A percentile compares a stretch with the other conserved stretches of the same genome.
Conservation (phyloP, 2,113 vertebrate species). For the Pygoscelis antarcticus region DNA sequence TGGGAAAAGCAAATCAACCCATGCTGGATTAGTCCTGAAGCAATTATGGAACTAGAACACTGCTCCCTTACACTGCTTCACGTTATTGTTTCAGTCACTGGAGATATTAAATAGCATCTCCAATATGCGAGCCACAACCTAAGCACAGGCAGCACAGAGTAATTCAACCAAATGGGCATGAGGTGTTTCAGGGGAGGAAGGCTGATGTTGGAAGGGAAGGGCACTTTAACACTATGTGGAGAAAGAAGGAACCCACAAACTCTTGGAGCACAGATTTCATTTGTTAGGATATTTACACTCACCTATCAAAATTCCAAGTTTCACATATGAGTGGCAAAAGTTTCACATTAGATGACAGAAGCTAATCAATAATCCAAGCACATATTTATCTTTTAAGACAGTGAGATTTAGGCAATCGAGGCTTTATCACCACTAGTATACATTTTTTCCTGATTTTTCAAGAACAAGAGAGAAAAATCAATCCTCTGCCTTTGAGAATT, state of each 20-base stretch:
- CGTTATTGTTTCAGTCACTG: background rate
- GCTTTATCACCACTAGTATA: background rate
- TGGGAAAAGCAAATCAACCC: background rate
- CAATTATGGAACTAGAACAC: background rate
- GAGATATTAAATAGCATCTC: background rate
- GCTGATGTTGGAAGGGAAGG: background rate
- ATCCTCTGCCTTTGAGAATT: background rate
- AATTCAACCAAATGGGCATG: background rate
- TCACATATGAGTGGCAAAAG: background rate
- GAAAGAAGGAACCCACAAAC: background rate
- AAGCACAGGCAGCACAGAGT: background rate
- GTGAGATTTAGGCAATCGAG: background rate
- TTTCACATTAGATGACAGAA: background rate
- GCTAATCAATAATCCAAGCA: background rate
- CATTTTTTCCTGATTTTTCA: background rate
- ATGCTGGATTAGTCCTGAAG: background rate
- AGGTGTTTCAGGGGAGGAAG: background rate
- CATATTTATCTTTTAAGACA: background rate
- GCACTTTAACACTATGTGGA: background rate
- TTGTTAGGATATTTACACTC: background rate
- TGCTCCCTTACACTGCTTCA: background rate
- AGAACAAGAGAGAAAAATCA: background rate
- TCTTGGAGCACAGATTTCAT: background rate
- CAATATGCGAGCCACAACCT: fast-evolving
- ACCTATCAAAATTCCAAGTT: background rate